These are phyloP conservation scores for Hofmannophila pseudospretella DNA, from an alignment of 2,888 invertebrate species.

Conservation along the genomic window DNA sequence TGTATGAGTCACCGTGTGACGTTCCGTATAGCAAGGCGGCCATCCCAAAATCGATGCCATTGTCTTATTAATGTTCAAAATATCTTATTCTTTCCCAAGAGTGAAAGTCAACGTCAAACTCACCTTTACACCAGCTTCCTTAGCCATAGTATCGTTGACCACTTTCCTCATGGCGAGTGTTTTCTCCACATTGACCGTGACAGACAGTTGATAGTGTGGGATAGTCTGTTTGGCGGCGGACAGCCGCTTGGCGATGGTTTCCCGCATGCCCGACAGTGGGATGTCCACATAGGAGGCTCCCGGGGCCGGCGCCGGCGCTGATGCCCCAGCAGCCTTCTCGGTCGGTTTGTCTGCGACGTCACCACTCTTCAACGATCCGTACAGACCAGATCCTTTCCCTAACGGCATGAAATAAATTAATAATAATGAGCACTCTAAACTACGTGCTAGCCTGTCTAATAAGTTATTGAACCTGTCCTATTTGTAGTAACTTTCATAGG, in stretches of 20 bases:
- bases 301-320: conserved; percentile 52
- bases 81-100: neutral
- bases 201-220: conserved; percentile 97
- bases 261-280: conserved; percentile 89
- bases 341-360: conserved; percentile 79
- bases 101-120: no score
- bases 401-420: conserved; percentile 15
- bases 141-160: conserved; percentile 88
- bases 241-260: conserved; percentile 93
- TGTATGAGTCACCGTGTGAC: no score
- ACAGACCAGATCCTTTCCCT: conserved; percentile 87
- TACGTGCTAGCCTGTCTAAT: no score
- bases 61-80: no score
- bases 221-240: conserved; percentile 93
- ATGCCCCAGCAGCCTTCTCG: conserved; percentile 23
- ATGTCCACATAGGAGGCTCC: conserved; percentile 83
- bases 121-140: conserved; percentile 76
- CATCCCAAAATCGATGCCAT: no score
- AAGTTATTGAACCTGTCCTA: no score
- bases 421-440: no score
- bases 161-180: conserved; percentile 85
- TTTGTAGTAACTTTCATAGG: no score
- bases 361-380: conserved; percentile 88
- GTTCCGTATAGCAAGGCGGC: no score
- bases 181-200: conserved; percentile 91